A percentile compares a stretch with the other conserved stretches of the same genome.
Conservation (phyloP, 2,113 vertebrate genomes). For the Emydura subglobosa region DNA sequence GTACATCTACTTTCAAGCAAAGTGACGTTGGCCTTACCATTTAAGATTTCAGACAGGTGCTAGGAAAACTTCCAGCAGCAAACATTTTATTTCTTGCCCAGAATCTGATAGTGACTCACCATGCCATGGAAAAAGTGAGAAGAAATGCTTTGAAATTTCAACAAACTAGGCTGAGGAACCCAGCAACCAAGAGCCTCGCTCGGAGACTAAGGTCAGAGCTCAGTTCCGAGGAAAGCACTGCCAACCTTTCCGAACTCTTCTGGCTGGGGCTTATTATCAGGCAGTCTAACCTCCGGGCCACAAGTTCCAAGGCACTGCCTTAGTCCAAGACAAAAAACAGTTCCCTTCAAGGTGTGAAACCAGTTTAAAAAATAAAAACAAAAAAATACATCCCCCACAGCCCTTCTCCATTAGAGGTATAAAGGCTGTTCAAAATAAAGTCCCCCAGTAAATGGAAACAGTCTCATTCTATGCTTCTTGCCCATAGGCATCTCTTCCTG, state of each 20-base stretch:
- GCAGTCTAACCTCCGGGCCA: background rate
- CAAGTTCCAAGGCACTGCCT: background rate
- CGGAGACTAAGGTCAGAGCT: constrained; percentile 45
- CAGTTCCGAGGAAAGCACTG: constrained; percentile 42
- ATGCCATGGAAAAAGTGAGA: constrained; percentile 55
- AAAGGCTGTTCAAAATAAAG: constrained; percentile 12
- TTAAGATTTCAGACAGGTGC: constrained; percentile 53
- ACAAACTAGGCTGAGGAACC: constrained; percentile 50
- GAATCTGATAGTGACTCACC: constrained; percentile 61
- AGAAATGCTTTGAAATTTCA: constrained; percentile 62
- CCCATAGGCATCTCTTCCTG: constrained; percentile 36
- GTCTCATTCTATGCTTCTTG: constrained; percentile 53
- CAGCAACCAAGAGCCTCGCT: constrained; percentile 52
- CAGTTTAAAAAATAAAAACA: background rate
- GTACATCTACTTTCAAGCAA: background rate
- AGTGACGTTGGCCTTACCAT: constrained; percentile 10
- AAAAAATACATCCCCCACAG: background rate
- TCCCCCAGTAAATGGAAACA: constrained; percentile 21
- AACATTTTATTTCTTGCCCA: constrained; percentile 44
- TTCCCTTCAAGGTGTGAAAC: constrained; percentile 43
- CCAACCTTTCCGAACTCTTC: background rate
- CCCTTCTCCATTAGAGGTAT: constrained; percentile 19
- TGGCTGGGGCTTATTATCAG: constrained; percentile 26
- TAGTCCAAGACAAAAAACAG: constrained; percentile 18
- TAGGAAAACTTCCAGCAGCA: constrained; percentile 57